phyloP scores from a whole-genome alignment of 2,113 vertebrate species.

The Hydropotes inermis region DNA sequence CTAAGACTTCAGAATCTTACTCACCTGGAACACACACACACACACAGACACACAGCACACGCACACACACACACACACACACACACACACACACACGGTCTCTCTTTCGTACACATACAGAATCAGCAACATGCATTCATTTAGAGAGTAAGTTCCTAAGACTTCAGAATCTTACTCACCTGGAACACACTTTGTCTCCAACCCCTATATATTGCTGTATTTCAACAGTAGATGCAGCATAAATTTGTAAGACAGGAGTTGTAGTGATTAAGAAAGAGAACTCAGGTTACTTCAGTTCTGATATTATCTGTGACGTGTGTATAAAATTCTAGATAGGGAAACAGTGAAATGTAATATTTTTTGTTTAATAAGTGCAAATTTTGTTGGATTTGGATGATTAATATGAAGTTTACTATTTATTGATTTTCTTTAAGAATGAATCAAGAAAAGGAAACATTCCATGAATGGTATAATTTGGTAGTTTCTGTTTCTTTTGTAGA shows the following conservation, averaged over 20 bases:
- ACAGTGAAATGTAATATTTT: neutral
- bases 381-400: neutral
- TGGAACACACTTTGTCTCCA: neutral
- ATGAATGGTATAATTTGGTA: neutral
- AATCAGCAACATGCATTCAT: neutral
- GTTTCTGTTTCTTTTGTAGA: neutral
- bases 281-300: neutral
- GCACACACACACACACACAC: neutral
- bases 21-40: too few relatives aligned
- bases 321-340: neutral
- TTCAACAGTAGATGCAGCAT: neutral
- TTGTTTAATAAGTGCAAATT: neutral
- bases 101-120: neutral
- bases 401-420: neutral
- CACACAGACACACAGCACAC: too few relatives aligned
- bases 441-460: neutral
- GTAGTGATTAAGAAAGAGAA: neutral
- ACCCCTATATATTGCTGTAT: neutral
- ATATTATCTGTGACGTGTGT: neutral
- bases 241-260: neutral
- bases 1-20: too few relatives aligned
- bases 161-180: neutral
- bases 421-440: slow-evolving; percentile 14
- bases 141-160: neutral
- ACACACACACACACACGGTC: neutral